phyloP scores from a whole-genome alignment of 2,797 vertebrate species.

The Gastrophryne carolinensis region DNA sequence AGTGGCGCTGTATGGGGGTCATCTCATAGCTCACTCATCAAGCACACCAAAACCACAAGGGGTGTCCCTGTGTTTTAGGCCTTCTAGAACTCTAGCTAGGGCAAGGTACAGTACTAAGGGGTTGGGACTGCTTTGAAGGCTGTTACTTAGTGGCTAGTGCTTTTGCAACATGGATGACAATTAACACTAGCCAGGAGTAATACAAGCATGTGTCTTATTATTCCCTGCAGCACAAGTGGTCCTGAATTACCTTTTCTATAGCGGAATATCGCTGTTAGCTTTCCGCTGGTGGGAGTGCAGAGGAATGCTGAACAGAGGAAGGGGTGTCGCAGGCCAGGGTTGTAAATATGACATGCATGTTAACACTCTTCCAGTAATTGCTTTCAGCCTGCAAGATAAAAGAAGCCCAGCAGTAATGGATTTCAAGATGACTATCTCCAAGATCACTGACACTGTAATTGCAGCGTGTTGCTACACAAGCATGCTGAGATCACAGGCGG shows the following conservation, averaged over 20 bases:
- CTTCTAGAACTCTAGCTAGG: too few relatives aligned
- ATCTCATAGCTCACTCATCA: too few relatives aligned
- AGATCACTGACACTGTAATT: not conserved
- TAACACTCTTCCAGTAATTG: conserved; percentile 8
- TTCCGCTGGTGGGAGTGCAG: not conserved
- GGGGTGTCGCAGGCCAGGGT: not conserved
- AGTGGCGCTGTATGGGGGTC: too few relatives aligned
- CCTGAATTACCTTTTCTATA: not conserved
- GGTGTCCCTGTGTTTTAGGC: too few relatives aligned
- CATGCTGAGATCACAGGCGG: not conserved
- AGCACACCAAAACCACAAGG: too few relatives aligned
- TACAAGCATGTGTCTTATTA: too few relatives aligned
- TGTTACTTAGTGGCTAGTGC: too few relatives aligned
- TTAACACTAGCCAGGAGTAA: too few relatives aligned
- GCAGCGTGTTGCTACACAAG: not conserved
- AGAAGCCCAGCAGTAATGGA: not conserved
- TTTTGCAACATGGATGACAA: too few relatives aligned
- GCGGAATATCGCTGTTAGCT: not conserved
- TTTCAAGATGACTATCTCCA: not conserved
- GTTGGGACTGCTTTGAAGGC: too few relatives aligned
- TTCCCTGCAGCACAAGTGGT: not conserved
- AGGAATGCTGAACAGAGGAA: not conserved
- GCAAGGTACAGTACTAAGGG: too few relatives aligned
- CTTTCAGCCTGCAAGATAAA: conserved; percentile 1
- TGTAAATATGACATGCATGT: conserved; percentile 2